Evolutionary conservation across 2,113 vertebrate species (phyloP).

Genomic region (Speoplatyrhinus poulsoni): DNA sequence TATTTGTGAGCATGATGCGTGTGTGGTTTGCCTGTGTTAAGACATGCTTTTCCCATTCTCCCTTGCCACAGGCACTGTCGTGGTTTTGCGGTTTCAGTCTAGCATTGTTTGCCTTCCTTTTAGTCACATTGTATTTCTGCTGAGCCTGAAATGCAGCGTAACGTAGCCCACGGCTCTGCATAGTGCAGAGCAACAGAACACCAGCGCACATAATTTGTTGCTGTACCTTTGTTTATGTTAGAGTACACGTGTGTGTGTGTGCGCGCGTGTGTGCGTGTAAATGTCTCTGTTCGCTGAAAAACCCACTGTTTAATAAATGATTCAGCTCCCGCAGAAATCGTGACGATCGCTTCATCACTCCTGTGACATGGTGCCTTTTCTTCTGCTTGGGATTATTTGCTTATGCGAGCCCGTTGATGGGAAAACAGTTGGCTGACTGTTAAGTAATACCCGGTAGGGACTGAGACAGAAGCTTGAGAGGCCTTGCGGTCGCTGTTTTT

Average conservation of each 20-base stretch:
- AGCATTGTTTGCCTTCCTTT: constrained; percentile 60
- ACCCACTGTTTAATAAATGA: constrained; percentile 31
- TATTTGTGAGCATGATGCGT: not conserved
- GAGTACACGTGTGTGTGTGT: constrained; percentile 20
- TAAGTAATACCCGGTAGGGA: constrained; percentile 46
- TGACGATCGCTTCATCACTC: not conserved
- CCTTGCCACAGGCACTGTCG: constrained; percentile 19
- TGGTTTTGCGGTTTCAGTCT: constrained; percentile 36
- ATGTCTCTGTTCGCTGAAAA: constrained; percentile 42
- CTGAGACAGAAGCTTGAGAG: constrained; percentile 33
- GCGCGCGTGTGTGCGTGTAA: not conserved
- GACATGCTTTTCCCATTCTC: constrained; percentile 46
- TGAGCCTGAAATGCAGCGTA: constrained; percentile 55
- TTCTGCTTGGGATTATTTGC: constrained; percentile 8
- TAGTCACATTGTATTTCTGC: constrained; percentile 64
- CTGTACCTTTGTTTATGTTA: constrained; percentile 43
- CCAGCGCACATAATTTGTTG: constrained; percentile 33
- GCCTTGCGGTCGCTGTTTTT: constrained; percentile 35
- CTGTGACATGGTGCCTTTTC: not conserved
- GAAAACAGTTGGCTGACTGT: constrained; percentile 27
- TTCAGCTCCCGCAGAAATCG: constrained; percentile 30
- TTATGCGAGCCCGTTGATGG: constrained; percentile 7
- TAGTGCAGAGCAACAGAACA: constrained; percentile 36
- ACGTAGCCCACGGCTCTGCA: constrained; percentile 45
- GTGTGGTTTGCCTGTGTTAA: constrained; percentile 24